Base-by-base conservation (phyloP, 2,888 invertebrate genomes). In the Philereme vetulata region DNA sequence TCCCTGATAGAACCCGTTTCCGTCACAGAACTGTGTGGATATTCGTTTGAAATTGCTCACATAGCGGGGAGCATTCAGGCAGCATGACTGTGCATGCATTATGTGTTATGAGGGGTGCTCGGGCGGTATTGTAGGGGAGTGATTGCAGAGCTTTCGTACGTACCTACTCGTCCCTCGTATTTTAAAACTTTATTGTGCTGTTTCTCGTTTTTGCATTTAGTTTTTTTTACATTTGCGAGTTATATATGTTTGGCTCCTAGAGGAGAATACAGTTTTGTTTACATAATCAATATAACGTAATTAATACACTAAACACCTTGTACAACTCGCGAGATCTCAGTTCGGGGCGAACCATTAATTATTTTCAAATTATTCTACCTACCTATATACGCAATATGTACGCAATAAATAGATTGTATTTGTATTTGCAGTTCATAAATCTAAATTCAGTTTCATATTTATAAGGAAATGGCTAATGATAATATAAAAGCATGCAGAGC, bases 51-150 rank as follows among this genome's bases (percentile, higher is more conserved):
- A 85, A 83, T 80, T 84, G 84, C 80, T 84, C 84, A 80, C 77
- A 81, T 76, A 77, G 78, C 77, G 77, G 77, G 80, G 78, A 77
- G 79, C 77, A 71, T 83, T 59, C 55, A 44, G 50, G 49, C 53
- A 46, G 76, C 83, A 78, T 84, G 86, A 82, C 83, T 81, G 75
- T 76, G 82, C 86, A 86, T 85, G 85, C 83, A 85, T 86, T 84
- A 86, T 61, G 77, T 80, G 82, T 86, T 84, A 86, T 61, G 77
- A 81, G 82, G 85, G 82, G 76, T 74, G 74, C 74, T 75, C 76
- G 68, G 71, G 71, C 80, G 76, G 75, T 76, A 56, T 62, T 65
- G 52, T 63, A 58, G 74, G 74, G 72, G 78, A 76, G 73, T 76
- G 78, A 81, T 80, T 78, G 76, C 72, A 65, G 68, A 75, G 54